Conservation (phyloP, 1,140 invertebrate genomes). For the Pantala flavescens region DNA sequence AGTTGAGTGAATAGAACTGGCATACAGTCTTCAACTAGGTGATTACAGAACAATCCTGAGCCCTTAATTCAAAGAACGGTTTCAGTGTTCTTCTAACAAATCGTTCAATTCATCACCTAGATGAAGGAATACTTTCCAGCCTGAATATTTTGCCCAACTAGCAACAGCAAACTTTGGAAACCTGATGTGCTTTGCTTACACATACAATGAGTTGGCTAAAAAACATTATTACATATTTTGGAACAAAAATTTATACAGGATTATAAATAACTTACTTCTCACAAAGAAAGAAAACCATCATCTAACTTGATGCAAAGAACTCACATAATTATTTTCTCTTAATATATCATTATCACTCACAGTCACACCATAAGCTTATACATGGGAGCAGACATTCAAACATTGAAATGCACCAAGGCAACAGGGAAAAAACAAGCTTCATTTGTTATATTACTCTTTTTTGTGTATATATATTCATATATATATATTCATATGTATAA, state of each 20-base stretch:
- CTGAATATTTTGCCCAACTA: not conserved
- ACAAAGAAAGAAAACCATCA: conserved; percentile 7
- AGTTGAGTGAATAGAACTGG: not conserved
- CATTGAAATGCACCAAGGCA: conserved; percentile 5
- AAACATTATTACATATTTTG: conserved; percentile 11
- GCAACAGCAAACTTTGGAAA: not conserved
- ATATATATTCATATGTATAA: conserved; percentile 11
- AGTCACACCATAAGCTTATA: conserved; percentile 9
- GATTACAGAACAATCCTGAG: not conserved
- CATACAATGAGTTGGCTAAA: conserved; percentile 9
- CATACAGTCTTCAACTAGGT: not conserved
- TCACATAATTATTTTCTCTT: not conserved
- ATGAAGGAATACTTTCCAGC: not conserved
- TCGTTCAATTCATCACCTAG: not conserved
- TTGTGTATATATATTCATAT: not conserved
- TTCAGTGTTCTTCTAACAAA: not conserved
- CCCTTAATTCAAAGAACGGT: not conserved
- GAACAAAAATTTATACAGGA: conserved; percentile 10
- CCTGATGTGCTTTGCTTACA: conserved; percentile 4
- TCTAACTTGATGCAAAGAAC: not conserved
- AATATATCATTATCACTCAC: conserved; percentile 1
- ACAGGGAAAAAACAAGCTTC: conserved; percentile 9
- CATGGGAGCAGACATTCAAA: conserved; percentile 8
- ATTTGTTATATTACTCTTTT: not conserved
- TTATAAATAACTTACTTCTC: conserved; percentile 10